Conservation (phyloP, 2,797 vertebrate genomes). For the Miichthys miiuy region DNA sequence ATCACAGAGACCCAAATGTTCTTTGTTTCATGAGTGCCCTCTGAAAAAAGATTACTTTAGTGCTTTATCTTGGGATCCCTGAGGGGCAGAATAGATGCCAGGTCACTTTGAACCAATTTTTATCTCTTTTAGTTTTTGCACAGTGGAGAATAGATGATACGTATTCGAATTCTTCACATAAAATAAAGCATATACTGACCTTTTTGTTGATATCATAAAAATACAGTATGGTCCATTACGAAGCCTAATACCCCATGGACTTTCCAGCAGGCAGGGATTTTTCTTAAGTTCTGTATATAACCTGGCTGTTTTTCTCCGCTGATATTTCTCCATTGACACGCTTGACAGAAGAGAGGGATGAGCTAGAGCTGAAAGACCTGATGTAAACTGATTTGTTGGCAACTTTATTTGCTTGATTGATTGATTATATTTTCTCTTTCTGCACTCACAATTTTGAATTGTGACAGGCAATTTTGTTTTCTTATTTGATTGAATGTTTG, state of each 20-base stretch:
- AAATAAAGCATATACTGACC: constrained; percentile 77
- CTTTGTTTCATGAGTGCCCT: constrained; percentile 83
- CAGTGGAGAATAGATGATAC: constrained; percentile 74
- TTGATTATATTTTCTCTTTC: constrained; percentile 78
- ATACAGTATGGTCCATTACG: constrained; percentile 75
- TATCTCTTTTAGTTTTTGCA: constrained; percentile 81
- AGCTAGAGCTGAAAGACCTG: constrained; percentile 49
- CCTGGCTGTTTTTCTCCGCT: constrained; percentile 55
- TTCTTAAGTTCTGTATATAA: constrained; percentile 65
- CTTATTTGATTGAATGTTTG: constrained; percentile 78
- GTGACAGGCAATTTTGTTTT: constrained; percentile 80
- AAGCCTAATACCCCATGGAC: constrained; percentile 65
- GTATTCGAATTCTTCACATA: constrained; percentile 76
- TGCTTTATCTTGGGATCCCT: constrained; percentile 78
- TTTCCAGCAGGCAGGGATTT: constrained; percentile 52
- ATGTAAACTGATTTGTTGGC: constrained; percentile 76
- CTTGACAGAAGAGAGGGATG: constrained; percentile 68
- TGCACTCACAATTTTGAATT: constrained; percentile 65
- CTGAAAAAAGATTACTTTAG: constrained; percentile 84
- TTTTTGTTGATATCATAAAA: constrained; percentile 79
- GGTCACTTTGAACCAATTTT: constrained; percentile 85
- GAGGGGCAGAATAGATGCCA: constrained; percentile 72
- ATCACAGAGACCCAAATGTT: constrained; percentile 84
- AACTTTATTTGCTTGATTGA: constrained; percentile 83
- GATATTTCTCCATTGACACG: constrained; percentile 62